These are phyloP conservation scores for Bradysia coprophila DNA, from an alignment of 1,140 invertebrate species.

Conservation along the genomic window DNA sequence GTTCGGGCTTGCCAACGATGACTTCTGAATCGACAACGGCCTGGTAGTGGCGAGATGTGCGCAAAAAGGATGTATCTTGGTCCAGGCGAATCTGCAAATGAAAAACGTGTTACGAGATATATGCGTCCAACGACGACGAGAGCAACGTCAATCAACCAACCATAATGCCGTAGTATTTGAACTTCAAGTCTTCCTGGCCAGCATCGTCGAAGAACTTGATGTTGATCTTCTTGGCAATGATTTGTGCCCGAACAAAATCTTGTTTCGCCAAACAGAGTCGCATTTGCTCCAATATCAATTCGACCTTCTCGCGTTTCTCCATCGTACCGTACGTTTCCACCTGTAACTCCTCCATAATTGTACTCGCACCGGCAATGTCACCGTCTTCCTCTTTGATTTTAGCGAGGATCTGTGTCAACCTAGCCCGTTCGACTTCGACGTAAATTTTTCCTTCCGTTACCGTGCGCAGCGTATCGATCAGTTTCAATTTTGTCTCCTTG, in stretches of 20 bases:
- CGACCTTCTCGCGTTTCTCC: conserved; percentile 95
- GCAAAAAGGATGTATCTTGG: conserved; percentile 84
- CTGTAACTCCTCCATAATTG: conserved; percentile 92
- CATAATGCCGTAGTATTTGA: conserved; percentile 94
- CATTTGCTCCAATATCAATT: conserved; percentile 98
- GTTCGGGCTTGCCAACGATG: conserved; percentile 38
- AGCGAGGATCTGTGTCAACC: conserved; percentile 85
- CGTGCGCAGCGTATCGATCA: conserved; percentile 88
- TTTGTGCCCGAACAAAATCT: conserved; percentile 94
- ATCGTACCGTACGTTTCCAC: conserved; percentile 99
- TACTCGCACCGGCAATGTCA: conserved; percentile 75
- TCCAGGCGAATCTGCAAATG: conserved; percentile 53
- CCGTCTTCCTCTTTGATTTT: conserved; percentile 87
- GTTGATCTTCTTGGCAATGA: conserved; percentile 98
- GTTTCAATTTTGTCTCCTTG: conserved; percentile 77
- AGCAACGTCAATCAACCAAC: conserved; percentile 28
- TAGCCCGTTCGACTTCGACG: conserved; percentile 95
- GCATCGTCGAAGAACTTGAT: conserved; percentile 89
- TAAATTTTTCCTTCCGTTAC: conserved; percentile 99
- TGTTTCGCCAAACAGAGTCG: conserved; percentile 86
- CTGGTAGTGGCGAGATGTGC: conserved; percentile 82
- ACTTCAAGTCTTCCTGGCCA: conserved; percentile 45
- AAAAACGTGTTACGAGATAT: not conserved
- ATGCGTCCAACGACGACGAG: no score
- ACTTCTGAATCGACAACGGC: conserved; percentile 66